phyloP scores from a whole-genome alignment of 1,140 invertebrate genomes.

The Aphelenchoides fujianensis region DNA sequence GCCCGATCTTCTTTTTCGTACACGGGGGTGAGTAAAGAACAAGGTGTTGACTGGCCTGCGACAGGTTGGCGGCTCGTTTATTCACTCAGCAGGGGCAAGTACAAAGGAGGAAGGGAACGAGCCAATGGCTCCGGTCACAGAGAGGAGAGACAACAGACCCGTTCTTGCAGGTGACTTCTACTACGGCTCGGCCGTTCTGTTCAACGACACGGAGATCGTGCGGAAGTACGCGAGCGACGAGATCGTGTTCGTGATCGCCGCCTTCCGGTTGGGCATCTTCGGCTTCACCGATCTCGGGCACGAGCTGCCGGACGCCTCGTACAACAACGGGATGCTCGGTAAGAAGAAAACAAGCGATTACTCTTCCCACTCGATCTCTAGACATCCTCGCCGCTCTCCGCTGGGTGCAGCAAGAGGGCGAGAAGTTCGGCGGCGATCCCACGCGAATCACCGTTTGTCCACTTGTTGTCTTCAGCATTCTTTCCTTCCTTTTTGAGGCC shows the following conservation, averaged over 20 bases:
- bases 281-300: constrained; percentile 57
- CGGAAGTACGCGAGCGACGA: constrained; percentile 50
- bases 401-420: constrained; percentile 73
- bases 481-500: too few relatives aligned
- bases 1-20: constrained; percentile 54
- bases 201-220: constrained; percentile 48
- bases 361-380: neutral
- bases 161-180: constrained; percentile 47
- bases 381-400: constrained; percentile 68
- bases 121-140: too few relatives aligned
- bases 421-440: constrained; percentile 72
- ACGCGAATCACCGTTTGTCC: constrained; percentile 70
- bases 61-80: too few relatives aligned
- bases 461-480: constrained; percentile 61
- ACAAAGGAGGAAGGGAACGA: too few relatives aligned
- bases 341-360: constrained; percentile 25
- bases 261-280: constrained; percentile 61
- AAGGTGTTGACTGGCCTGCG: too few relatives aligned
- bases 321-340: constrained; percentile 51
- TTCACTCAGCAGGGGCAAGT: too few relatives aligned
- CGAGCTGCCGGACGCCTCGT: constrained; percentile 36
- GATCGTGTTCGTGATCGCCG: constrained; percentile 63
- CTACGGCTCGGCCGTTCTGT: constrained; percentile 50
- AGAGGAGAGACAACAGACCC: too few relatives aligned
- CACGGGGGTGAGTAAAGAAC: too few relatives aligned